Base-by-base conservation (phyloP, 2,113 vertebrate genomes). In the Poeciliopsis occidentalis region DNA sequence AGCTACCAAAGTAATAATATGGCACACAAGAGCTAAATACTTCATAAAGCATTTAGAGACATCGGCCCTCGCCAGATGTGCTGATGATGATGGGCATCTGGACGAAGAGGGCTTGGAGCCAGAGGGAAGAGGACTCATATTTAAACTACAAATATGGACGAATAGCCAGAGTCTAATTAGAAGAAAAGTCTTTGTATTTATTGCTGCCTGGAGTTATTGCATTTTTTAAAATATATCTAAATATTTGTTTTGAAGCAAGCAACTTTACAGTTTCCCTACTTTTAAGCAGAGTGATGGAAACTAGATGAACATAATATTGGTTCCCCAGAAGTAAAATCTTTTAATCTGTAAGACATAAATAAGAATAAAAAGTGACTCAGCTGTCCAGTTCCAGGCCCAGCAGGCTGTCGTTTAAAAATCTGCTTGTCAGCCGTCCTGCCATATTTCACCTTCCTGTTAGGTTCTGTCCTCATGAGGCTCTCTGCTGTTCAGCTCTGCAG, bases 21-120 rank as follows among this genome's bases (percentile, higher is more conserved):
- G 89, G 89, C 88, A 91, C 89, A 75, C 71, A 74, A 44, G 81
- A 85, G 76, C 87, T 89, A 81, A 83, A 80, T 79, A 84, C 78
- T 79, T 77, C 30, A 84, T 72, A 87, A 85, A 85, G 88, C 54
- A 86, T 90, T 87, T 78, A 85, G 73, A 69, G 83, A 85, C 69
- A 71, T 80, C 76, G 39, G 64, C 85, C 82, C 75, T 37, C 80
- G 64, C 79, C 62, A 66, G 47, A 73, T 54, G 63, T 71, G 71
- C 60, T 67, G 15, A 34, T 34, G 34, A 37, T 12, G 34, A n/a
- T 81, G 71, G 71, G 81, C 73, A 75, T n/a, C 15, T 22, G 47
- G 47, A 54, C 47, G 10, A 37, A 8, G 24, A 79, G 67, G 69
- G 70, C 80, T 85, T 82, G 86, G 79, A 91, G 86, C 80, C 86